Evolutionary conservation across 2,797 vertebrate genomes (phyloP).

Genomic region (Heteromormyrus szaboi): DNA sequence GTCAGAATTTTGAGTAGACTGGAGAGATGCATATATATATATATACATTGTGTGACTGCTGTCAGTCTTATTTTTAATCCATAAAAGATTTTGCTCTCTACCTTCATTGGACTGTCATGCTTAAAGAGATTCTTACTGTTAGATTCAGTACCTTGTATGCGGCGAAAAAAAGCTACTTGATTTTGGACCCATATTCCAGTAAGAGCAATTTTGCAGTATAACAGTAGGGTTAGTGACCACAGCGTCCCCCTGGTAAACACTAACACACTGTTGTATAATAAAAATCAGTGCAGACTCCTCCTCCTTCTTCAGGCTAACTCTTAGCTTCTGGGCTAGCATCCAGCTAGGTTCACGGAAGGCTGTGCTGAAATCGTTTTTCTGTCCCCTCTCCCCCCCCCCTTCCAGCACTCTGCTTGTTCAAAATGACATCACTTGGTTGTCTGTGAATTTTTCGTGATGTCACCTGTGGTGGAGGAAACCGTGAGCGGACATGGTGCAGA

Average conservation of each 20-base stretch:
- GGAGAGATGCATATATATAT: neutral
- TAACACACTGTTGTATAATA: neutral
- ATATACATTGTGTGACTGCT: neutral
- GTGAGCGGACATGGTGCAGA: neutral
- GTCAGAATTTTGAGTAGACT: neutral
- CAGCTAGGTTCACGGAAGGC: neutral
- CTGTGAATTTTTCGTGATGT: neutral
- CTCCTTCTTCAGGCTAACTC: neutral
- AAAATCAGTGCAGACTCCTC: neutral
- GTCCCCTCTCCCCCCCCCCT: neutral
- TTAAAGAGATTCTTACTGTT: neutral
- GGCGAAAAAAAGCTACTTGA: neutral
- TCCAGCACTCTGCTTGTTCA: neutral
- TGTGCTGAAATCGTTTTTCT: neutral
- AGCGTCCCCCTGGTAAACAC: neutral
- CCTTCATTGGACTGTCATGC: neutral
- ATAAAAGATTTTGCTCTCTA: neutral
- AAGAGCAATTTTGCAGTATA: neutral
- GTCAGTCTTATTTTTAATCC: neutral
- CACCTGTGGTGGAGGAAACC: neutral
- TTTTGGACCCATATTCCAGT: neutral
- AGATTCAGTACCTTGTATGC: neutral
- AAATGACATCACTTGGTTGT: neutral
- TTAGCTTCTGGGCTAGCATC: neutral
- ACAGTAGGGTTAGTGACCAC: neutral